Evolutionary conservation across 2,888 invertebrate species (phyloP).

Genomic region (Abrostola tripartita): DNA sequence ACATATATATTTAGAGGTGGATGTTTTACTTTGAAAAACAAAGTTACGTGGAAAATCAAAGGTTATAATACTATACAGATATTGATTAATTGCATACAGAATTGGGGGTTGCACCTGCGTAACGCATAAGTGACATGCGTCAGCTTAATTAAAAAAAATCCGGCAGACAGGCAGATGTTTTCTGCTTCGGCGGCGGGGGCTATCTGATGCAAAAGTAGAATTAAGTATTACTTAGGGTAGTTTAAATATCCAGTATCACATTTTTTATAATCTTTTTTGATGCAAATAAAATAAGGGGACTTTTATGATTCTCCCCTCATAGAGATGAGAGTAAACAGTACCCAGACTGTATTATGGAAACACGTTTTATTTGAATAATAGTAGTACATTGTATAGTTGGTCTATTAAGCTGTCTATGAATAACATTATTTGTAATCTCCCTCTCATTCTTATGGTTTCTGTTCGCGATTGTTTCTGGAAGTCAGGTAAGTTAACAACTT

Average conservation of each 20-base stretch:
- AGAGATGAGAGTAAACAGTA: slow-evolving; percentile 10
- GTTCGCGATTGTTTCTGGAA: neutral
- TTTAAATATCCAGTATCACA: slow-evolving; percentile 10
- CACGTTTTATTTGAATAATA: slow-evolving; percentile 23
- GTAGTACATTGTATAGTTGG: slow-evolving; percentile 6
- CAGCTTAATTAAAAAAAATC: neutral
- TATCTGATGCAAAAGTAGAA: slow-evolving; percentile 17
- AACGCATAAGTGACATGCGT: no score
- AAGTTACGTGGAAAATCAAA: slow-evolving; percentile 15
- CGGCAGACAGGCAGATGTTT: slow-evolving; percentile 8
- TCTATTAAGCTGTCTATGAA: slow-evolving; percentile 10
- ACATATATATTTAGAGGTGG: slow-evolving; percentile 32
- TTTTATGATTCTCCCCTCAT: slow-evolving; percentile 26
- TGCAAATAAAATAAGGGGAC: slow-evolving; percentile 36
- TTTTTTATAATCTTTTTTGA: slow-evolving; percentile 29
- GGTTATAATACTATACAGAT: no score
- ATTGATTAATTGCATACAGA: no score
- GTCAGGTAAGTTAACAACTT: neutral
- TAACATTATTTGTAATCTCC: neutral
- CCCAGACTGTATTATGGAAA: slow-evolving; percentile 34
- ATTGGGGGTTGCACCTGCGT: no score
- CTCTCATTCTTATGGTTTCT: neutral
- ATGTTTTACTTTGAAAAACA: slow-evolving; percentile 24
- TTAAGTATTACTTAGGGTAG: slow-evolving; percentile 17
- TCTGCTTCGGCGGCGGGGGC: neutral